Conservation (phyloP, 2,888 invertebrate genomes). For the Marasmarcha lunaedactyla region DNA sequence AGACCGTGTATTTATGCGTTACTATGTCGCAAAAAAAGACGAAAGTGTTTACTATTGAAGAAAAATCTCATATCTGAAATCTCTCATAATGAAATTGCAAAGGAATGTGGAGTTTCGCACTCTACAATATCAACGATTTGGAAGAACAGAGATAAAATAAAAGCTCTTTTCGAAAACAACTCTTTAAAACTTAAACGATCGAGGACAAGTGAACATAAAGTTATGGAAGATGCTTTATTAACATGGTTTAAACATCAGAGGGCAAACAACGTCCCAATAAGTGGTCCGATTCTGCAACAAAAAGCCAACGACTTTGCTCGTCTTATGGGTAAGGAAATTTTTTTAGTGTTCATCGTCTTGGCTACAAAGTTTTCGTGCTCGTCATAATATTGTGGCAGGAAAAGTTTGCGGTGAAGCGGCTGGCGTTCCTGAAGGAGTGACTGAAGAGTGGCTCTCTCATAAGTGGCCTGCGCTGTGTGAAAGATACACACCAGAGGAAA, state of each 20-base stretch:
- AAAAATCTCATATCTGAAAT: conserved; percentile 16
- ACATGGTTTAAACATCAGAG: no score
- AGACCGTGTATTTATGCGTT: conserved; percentile 8
- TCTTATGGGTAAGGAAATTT: conserved; percentile 15
- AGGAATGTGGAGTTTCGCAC: no score
- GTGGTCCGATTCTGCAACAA: no score
- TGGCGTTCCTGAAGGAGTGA: no score
- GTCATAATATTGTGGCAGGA: conserved; percentile 21
- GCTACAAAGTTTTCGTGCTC: conserved; percentile 20
- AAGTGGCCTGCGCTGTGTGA: no score
- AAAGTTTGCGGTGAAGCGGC: no score
- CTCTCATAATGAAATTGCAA: conserved; percentile 22
- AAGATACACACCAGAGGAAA: conserved; percentile 18
- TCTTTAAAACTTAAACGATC: conserved; percentile 19
- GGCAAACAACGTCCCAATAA: no score
- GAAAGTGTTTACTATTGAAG: conserved; percentile 16
- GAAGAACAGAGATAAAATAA: no score
- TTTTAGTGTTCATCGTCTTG: conserved; percentile 18
- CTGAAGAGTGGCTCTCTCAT: no score
- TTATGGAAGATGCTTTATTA: no score
- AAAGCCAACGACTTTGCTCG: conserved; percentile 17
- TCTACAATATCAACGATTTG: no score
- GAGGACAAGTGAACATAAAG: conserved; percentile 18
- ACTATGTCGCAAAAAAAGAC: conserved; percentile 10
- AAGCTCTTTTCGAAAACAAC: no score